Conservation (phyloP, 2,888 invertebrate species). For the Gortyna flavago region DNA sequence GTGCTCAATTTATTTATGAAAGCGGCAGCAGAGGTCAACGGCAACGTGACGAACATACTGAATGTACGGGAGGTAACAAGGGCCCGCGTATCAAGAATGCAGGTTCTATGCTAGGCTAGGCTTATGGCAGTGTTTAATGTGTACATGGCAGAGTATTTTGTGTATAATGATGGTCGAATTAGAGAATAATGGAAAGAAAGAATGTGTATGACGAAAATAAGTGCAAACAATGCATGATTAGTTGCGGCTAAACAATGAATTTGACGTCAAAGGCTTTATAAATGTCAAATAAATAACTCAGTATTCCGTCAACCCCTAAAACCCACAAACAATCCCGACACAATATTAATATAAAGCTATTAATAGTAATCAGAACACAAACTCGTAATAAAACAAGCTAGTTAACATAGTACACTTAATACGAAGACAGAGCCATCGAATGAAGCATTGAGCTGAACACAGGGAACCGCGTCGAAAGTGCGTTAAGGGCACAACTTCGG, state of each 20-base stretch:
- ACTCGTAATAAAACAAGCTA: constrained; percentile 9
- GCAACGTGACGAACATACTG: not conserved
- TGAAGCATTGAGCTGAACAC: not conserved
- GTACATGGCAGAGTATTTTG: not conserved
- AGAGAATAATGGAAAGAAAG: not conserved
- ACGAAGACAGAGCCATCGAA: constrained; percentile 19
- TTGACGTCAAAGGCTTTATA: constrained; percentile 18
- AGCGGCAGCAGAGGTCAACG: constrained; percentile 11
- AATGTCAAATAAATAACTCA: constrained; percentile 16
- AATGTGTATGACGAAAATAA: not conserved
- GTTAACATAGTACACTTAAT: constrained; percentile 7
- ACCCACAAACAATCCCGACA: constrained; percentile 13
- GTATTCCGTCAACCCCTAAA: constrained; percentile 18
- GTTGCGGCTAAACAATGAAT: not conserved
- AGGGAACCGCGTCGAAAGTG: too few relatives aligned
- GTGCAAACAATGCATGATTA: not conserved
- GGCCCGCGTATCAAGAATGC: not conserved
- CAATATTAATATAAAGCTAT: constrained; percentile 9
- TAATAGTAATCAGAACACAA: constrained; percentile 2
- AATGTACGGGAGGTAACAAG: not conserved
- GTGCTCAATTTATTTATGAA: constrained; percentile 19
- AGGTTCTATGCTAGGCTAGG: too few relatives aligned
- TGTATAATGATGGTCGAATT: not conserved
- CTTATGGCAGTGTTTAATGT: too few relatives aligned
- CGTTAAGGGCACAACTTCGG: too few relatives aligned